These are phyloP conservation scores for Clamator glandarius DNA, from an alignment of 2,797 vertebrate species.

Conservation along the genomic window DNA sequence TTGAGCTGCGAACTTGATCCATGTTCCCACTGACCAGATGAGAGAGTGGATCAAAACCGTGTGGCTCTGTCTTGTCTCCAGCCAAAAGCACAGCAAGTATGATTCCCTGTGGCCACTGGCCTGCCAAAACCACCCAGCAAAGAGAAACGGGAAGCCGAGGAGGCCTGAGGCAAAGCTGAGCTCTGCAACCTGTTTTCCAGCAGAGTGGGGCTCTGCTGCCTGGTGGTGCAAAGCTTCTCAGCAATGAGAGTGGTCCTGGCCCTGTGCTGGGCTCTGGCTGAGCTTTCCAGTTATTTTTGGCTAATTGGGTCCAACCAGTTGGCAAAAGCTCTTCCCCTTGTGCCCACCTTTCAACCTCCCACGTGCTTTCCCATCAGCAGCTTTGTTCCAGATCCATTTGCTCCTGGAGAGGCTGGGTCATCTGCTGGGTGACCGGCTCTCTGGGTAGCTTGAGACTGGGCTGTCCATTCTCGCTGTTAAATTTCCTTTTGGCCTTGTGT, in stretches of 20 bases:
- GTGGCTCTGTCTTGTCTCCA: background rate
- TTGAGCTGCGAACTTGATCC: background rate
- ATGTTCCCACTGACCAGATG: background rate
- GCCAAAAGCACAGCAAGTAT: background rate
- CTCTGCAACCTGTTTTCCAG: background rate
- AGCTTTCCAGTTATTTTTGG: background rate
- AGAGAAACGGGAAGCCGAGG: background rate
- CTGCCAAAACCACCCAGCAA: background rate
- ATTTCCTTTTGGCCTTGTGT: background rate
- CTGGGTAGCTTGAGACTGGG: background rate
- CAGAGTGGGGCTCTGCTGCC: background rate
- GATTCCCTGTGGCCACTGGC: background rate
- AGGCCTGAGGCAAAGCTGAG: background rate
- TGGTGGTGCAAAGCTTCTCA: background rate
- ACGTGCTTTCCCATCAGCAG: background rate
- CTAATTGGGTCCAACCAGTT: background rate
- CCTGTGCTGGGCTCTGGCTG: background rate
- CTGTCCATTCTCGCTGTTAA: background rate
- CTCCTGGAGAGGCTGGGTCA: background rate
- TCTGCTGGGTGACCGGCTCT: rapidly evolving
- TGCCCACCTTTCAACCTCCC: background rate
- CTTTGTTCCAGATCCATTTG: background rate
- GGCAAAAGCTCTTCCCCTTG: background rate
- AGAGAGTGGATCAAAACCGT: background rate
- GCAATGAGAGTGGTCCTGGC: background rate